Evolutionary conservation across 2,888 invertebrate species (phyloP).

Genomic region (Callyntrura sp.): DNA sequence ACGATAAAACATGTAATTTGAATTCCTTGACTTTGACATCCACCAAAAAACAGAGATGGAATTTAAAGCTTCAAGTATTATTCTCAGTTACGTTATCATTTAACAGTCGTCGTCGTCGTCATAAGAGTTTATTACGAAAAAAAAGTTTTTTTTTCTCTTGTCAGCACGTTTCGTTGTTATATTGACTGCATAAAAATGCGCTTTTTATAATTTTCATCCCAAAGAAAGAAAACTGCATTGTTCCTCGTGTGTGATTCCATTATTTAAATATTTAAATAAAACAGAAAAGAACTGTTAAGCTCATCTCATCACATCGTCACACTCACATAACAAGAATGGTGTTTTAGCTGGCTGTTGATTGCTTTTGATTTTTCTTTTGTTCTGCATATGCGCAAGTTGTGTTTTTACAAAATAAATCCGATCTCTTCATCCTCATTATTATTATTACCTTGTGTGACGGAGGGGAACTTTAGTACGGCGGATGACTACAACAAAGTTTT

Average conservation of each 20-base stretch:
- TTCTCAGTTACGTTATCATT: slow-evolving; percentile 3
- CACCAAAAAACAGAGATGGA: slow-evolving; percentile 53
- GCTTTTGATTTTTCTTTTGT: background rate
- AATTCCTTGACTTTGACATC: slow-evolving; percentile 80
- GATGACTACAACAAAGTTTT: no score
- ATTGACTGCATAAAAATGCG: background rate
- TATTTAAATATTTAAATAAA: background rate
- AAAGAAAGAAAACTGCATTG: background rate
- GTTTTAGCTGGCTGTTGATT: background rate
- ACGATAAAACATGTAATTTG: slow-evolving; percentile 70
- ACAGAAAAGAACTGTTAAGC: background rate
- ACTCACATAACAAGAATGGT: background rate
- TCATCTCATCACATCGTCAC: slow-evolving; percentile 8
- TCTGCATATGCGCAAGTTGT: background rate
- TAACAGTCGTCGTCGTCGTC: background rate
- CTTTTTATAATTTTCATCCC: background rate
- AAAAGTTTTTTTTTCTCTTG: background rate
- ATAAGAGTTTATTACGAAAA: background rate
- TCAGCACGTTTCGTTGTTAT: background rate
- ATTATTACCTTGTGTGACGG: background rate
- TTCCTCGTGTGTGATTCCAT: background rate
- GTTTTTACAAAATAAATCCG: background rate
- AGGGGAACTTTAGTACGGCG: background rate
- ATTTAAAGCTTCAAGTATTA: background rate
- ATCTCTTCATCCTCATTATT: background rate